Evolutionary conservation across 1,140 invertebrate genomes (phyloP).

Genomic region (Yoshiicerus persimilis): DNA sequence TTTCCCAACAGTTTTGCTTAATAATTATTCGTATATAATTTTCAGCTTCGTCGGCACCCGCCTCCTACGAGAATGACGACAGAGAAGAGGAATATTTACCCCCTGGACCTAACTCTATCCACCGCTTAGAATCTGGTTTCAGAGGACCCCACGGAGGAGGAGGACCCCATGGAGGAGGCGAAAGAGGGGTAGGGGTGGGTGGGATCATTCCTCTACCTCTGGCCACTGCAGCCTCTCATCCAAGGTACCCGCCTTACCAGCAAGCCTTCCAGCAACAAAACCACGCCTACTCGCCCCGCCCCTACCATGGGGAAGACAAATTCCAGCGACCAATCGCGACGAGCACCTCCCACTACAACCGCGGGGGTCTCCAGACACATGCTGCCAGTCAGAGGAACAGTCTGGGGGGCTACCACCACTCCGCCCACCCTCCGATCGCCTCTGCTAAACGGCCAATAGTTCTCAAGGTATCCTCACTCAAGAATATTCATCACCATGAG

Average conservation of each 20-base stretch:
- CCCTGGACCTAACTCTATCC: background rate
- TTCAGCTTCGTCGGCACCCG: background rate
- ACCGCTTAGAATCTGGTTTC: background rate
- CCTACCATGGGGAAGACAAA: background rate
- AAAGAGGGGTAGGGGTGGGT: no score
- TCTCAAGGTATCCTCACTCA: constrained; percentile 41
- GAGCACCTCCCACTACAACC: background rate
- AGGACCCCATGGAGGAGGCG: background rate
- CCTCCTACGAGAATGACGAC: background rate
- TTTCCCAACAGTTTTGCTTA: no score
- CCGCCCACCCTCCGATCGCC: background rate
- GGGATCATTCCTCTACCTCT: background rate
- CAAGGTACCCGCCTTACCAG: background rate
- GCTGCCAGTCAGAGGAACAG: background rate
- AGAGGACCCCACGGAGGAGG: background rate
- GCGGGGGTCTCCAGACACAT: background rate
- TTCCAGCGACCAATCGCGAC: background rate
- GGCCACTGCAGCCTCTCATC: background rate
- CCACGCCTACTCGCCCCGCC: background rate
- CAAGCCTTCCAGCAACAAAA: background rate
- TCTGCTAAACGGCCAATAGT: constrained; percentile 37
- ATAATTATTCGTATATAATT: background rate
- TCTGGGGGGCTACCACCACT: background rate
- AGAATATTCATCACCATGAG: background rate
- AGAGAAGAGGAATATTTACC: background rate